Percentiles rank a stretch among this genome's conserved stretches.
These are phyloP conservation scores for Pempheris klunzingeri DNA, from an alignment of 2,797 vertebrate species.

Conservation along the genomic window DNA sequence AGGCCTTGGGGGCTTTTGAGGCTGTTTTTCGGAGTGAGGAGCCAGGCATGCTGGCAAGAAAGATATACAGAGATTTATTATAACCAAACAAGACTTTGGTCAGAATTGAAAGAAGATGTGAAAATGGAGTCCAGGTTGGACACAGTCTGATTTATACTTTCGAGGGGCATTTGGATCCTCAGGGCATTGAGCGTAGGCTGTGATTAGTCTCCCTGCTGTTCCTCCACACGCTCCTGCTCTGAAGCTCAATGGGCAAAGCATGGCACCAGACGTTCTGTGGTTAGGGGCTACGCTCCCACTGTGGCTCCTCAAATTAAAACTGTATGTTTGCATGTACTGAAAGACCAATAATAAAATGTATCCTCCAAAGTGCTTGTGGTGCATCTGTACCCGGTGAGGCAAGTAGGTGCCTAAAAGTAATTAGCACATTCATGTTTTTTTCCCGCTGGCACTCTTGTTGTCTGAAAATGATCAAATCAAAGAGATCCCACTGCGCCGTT, in stretches of 20 bases:
- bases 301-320: slow-evolving; percentile 70
- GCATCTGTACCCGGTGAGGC: slow-evolving; percentile 67
- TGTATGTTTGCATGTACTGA: slow-evolving; percentile 57
- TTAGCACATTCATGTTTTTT: slow-evolving; percentile 51
- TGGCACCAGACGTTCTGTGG: slow-evolving; percentile 62
- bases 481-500: slow-evolving; percentile 62
- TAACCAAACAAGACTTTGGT: slow-evolving; percentile 58
- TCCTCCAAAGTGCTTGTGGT: slow-evolving; percentile 62
- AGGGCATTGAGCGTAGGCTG: slow-evolving; percentile 43
- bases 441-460: slow-evolving; percentile 25
- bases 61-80: slow-evolving; percentile 58
- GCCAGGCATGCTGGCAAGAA: slow-evolving; percentile 48
- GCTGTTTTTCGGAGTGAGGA: slow-evolving; percentile 33
- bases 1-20: slow-evolving; percentile 30
- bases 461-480: slow-evolving; percentile 70
- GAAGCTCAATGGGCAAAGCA: slow-evolving; percentile 68
- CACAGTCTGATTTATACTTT: slow-evolving; percentile 57
- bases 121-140: slow-evolving; percentile 69
- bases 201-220: slow-evolving; percentile 67
- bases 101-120: slow-evolving; percentile 78
- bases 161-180: slow-evolving; percentile 60
- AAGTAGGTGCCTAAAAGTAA: slow-evolving; percentile 69
- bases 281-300: slow-evolving; percentile 68
- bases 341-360: slow-evolving; percentile 62
- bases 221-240: slow-evolving; percentile 65